Base-by-base conservation (phyloP, 1,140 invertebrate species). In the Luehdorfia chinensis region DNA sequence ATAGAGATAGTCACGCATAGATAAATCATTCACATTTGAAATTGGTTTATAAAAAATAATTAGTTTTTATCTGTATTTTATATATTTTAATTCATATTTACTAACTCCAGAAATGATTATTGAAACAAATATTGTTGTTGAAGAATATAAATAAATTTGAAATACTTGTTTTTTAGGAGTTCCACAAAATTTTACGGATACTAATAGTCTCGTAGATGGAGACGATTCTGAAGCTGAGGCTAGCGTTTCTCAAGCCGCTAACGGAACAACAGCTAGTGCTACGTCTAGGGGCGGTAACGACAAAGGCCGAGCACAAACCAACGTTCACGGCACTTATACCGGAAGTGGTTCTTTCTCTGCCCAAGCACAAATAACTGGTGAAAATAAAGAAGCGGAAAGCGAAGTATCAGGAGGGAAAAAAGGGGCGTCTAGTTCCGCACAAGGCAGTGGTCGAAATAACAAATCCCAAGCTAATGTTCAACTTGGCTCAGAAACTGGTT, bases 401-500 rank as follows among this genome's bases (percentile, higher is more conserved):
- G 90, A 93, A 86, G 90, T 95, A 1, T 89, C 88, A 45, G 93
- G 93, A n/a, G 91, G 91, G 30, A 90, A 91, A 60, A 90, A 93
- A 58, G 93, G 93, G 3, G 91, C 93, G 8, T 89, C 89, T 9
- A 94, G 93, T 73, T 91, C 89, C 46, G 91, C 94, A 2, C 92
- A 94, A 86, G 93, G 93, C 1, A 88, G 87, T 28, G 93, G 92
- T 2, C 91, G 93, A 25, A 89, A 89, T 32, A 93, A 92, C 7
- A 91, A 94, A 72, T 93, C 93, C 30, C 93, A 95, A 81, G 89
- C 93, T 0, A 93, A 93, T 83, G 92, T 95, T 1, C 88, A 93
- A 69, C 74, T 94, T 0, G 90, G 92, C 41, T 89, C 90, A 7
- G 91, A 93, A 55, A 92, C 90, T 4, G 94, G 94, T 5, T 90